Evolutionary conservation across 2,113 vertebrate species (phyloP).

Genomic region (Psilopogon haemacephalus): DNA sequence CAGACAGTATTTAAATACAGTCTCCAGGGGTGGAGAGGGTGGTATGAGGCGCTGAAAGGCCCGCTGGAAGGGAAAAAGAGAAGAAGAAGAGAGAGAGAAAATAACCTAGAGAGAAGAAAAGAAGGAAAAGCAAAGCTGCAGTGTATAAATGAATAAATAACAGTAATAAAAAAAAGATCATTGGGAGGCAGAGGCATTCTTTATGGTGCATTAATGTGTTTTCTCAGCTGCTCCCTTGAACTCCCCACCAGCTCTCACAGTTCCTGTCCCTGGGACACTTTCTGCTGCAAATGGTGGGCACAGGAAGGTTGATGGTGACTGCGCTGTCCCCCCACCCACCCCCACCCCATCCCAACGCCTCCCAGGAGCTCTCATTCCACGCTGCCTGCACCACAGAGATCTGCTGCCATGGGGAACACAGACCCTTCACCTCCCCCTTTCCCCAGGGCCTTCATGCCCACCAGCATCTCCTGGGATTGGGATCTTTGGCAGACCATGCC

Average conservation of each 20-base stretch:
- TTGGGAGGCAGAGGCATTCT: constrained; percentile 60
- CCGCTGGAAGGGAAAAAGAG: neutral
- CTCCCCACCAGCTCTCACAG: neutral
- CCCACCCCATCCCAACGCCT: neutral
- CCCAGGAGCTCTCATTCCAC: neutral
- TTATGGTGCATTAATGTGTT: constrained; percentile 68
- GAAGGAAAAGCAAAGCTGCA: neutral
- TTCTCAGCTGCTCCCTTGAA: constrained; percentile 64
- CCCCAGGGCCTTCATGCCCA: neutral
- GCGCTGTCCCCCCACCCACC: neutral
- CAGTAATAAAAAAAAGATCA: constrained; percentile 64
- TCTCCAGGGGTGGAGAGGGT: constrained; percentile 35
- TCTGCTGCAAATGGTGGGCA: neutral
- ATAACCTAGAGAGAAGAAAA: neutral
- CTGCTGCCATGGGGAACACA: neutral
- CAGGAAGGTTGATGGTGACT: neutral
- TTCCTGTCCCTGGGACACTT: constrained; percentile 45
- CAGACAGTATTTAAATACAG: constrained; percentile 5
- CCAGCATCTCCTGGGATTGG: accelerated
- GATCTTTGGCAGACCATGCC: neutral
- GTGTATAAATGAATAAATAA: constrained; percentile 63
- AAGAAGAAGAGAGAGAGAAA: too few relatives aligned
- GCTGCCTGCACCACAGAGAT: accelerated
- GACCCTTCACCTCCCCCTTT: too few relatives aligned
- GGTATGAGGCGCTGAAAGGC: constrained; percentile 17